Evolutionary conservation across 2,797 vertebrate species (phyloP).

Genomic region (Cossypha caffra): DNA sequence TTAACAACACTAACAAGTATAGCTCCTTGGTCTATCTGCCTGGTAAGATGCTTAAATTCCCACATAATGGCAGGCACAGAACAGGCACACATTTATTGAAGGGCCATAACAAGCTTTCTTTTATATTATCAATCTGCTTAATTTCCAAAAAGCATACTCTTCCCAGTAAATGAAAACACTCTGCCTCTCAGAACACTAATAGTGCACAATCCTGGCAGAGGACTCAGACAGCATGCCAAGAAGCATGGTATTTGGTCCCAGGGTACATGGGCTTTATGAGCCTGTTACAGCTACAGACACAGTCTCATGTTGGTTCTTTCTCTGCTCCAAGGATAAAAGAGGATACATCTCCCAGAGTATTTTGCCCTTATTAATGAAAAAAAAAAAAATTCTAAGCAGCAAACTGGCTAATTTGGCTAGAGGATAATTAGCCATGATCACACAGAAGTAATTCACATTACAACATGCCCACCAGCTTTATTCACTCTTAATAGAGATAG

Average conservation of each 20-base stretch:
- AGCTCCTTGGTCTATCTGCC: background rate
- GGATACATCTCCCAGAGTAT: background rate
- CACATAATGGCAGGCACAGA: background rate
- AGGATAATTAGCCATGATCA: conserved; percentile 41
- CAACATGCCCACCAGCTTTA: conserved; percentile 43
- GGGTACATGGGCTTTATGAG: background rate
- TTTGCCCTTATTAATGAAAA: background rate
- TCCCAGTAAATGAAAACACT: background rate
- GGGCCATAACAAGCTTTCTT: background rate
- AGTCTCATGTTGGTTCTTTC: background rate
- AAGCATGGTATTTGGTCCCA: background rate
- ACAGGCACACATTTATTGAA: background rate
- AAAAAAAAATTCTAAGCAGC: background rate
- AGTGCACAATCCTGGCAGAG: background rate
- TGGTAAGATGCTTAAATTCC: background rate
- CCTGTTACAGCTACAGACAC: background rate
- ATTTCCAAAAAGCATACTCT: background rate
- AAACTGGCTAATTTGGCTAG: conserved; percentile 27
- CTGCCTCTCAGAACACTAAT: background rate
- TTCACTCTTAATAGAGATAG: conserved; percentile 12
- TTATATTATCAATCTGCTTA: background rate
- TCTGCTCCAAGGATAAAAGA: background rate
- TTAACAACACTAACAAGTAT: background rate
- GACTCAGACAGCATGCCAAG: background rate
- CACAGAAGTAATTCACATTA: conserved; percentile 42